Base-by-base conservation (phyloP, 1,140 invertebrate genomes). In the Reticulitermes speratus region DNA sequence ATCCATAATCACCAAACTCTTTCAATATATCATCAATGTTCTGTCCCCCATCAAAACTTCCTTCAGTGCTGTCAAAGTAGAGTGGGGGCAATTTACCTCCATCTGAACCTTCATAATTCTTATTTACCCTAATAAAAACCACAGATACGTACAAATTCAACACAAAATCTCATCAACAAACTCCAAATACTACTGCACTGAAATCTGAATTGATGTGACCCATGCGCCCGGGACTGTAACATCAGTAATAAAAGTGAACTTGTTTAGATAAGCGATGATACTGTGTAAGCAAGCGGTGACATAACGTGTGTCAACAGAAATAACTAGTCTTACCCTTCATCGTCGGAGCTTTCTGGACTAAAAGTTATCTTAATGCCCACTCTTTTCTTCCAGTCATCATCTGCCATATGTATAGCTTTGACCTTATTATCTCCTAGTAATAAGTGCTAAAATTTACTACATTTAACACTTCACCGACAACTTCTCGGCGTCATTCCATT, bases 371-470 rank as follows among this genome's bases (percentile, higher is more conserved):
- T 84, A 59, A 89, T 88, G 32, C 88, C 88, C 38, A 88, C 83
- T 86, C 88, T 86, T 82, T 87, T 87, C 84, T 88, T 89, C 88
- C 88, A 89, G 85, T 89, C 87, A 69, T 86, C 86, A 83, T 89
- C 88, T 82, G 88, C 88, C 88, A 89, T 89, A 30, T 21, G 38
- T 86, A 83, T 86, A 59, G 59, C 32, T 44, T 75, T 75, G 65
- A 30, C 52, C 65, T 75, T 30, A 30, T 30, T 30, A 30, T 16
- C 52, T n/a, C 0, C 65, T 0, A n/a, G 65, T 75, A 25, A 75
- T n/a, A 6, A 75, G 65, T 75, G n/a, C 7, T 75, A 75, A 75
- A 75, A 75, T 30, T 75, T n/a, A 55, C 14, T 3, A 48, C 45
- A 65, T 75, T 75, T 11, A 75, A 75, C 25, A 75, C 65, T n/a